Percentiles rank a stretch among this genome's conserved stretches.
Evolutionary conservation across 2,888 invertebrate genomes (phyloP).

Genomic region (Limnephilus lunatus): DNA sequence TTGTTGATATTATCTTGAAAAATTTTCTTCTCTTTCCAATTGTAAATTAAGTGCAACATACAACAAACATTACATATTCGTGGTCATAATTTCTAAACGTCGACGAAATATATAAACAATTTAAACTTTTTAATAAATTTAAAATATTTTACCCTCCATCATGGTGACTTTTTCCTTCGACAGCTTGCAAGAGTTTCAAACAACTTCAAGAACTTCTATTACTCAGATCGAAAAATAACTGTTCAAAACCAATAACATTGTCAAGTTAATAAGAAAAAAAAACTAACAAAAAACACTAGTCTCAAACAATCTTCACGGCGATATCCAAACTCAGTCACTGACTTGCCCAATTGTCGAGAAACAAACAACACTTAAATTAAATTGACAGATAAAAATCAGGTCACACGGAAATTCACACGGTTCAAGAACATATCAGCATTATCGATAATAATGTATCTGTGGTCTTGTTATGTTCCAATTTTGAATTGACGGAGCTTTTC

Average conservation of each 20-base stretch:
- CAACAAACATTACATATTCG: neutral
- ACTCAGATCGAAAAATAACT: neutral
- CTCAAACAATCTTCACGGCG: neutral
- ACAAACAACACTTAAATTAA: slow-evolving; percentile 17
- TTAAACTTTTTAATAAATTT: neutral
- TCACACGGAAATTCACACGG: neutral
- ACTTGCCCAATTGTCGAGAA: slow-evolving; percentile 9
- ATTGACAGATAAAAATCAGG: slow-evolving; percentile 5
- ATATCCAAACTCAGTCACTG: neutral
- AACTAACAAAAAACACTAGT: neutral
- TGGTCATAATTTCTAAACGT: neutral
- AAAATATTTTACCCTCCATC: slow-evolving; percentile 28
- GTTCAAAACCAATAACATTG: neutral
- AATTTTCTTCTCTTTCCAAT: no score
- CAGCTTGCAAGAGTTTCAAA: slow-evolving; percentile 20
- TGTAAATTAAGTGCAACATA: neutral
- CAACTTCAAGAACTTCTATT: slow-evolving; percentile 8
- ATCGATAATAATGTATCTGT: neutral
- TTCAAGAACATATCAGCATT: neutral
- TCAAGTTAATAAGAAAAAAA: neutral
- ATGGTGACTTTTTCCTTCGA: slow-evolving; percentile 39
- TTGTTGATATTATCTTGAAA: no score
- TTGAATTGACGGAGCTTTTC: neutral
- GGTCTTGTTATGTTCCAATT: neutral
- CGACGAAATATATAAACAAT: neutral